phyloP scores from a whole-genome alignment of 2,888 invertebrate species.

The Saturnia pavonia region DNA sequence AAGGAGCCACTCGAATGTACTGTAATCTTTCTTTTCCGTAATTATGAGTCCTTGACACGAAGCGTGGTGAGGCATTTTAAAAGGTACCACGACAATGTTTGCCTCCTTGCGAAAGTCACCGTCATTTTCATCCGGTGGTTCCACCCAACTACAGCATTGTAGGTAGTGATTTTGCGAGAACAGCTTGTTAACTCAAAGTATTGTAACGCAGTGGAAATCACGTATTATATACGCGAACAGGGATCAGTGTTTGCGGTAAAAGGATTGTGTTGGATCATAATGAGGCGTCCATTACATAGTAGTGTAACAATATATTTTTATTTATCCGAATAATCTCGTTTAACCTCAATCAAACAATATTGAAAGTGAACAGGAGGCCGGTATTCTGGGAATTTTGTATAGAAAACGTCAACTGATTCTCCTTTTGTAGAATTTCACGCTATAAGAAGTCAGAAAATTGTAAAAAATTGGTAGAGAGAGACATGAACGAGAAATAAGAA shows the following conservation, averaged over 20 bases:
- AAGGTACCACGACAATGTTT: neutral
- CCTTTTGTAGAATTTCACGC: too few species aligned
- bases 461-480: too few species aligned
- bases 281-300: constrained; percentile 41
- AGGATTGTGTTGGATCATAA: constrained; percentile 50
- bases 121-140: neutral
- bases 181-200: neutral
- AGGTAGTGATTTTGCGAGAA: neutral
- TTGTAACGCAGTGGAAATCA: constrained; percentile 30
- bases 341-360: too few species aligned
- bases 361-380: too few species aligned
- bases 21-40: too few species aligned
- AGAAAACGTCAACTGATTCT: too few species aligned
- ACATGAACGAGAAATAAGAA: too few species aligned
- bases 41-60: too few species aligned
- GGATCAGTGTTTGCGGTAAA: constrained; percentile 49
- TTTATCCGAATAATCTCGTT: too few species aligned
- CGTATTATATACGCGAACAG: constrained; percentile 36
- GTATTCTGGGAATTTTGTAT: too few species aligned
- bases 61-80: neutral
- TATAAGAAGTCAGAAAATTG: too few species aligned
- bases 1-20: too few species aligned
- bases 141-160: neutral
- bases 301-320: constrained; percentile 14
- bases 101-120: neutral